Conservation (phyloP, 2,797 vertebrate species). For the Spinibarbus caldwelli region DNA sequence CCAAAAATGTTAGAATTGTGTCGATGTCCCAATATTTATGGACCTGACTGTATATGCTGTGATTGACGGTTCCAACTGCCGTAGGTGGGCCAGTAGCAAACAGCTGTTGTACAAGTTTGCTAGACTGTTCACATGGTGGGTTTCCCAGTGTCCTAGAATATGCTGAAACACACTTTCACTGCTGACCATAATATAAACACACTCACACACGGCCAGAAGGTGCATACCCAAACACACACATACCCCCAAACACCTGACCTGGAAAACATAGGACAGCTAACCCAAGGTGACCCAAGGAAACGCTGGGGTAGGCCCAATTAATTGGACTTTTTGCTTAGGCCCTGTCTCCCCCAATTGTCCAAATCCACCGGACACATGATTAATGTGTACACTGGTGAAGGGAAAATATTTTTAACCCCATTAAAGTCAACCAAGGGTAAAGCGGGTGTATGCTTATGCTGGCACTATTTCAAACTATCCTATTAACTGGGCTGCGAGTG, state of each 20-base stretch:
- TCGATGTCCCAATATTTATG: too few species aligned
- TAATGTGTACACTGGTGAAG: constrained; percentile 91
- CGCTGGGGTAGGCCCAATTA: constrained; percentile 89
- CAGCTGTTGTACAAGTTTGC: constrained; percentile 65
- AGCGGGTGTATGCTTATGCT: constrained; percentile 93
- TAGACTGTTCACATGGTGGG: constrained; percentile 82
- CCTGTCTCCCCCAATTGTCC: constrained; percentile 94
- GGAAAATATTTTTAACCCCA: constrained; percentile 98
- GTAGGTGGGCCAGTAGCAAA: constrained; percentile 7
- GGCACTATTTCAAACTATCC: constrained; percentile 94
- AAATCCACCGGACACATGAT: constrained; percentile 96
- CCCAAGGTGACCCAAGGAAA: constrained; percentile 84
- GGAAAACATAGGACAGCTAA: constrained; percentile 86
- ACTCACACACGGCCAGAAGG: neutral
- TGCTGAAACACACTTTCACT: constrained; percentile 46
- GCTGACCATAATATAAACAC: constrained; percentile 23
- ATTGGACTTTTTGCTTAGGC: constrained; percentile 90
- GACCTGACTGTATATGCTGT: too few species aligned
- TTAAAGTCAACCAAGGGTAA: constrained; percentile 99
- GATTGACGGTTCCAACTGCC: constrained; percentile 75
- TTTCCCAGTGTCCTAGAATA: constrained; percentile 73
- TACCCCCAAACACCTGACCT: constrained; percentile 72
- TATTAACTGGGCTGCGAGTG: constrained; percentile 88
- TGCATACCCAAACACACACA: constrained; percentile 17
- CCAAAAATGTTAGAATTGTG: too few species aligned